These are phyloP conservation scores for Drosophila acutilabella DNA, from an alignment of 2,888 invertebrate species.

Conservation along the genomic window DNA sequence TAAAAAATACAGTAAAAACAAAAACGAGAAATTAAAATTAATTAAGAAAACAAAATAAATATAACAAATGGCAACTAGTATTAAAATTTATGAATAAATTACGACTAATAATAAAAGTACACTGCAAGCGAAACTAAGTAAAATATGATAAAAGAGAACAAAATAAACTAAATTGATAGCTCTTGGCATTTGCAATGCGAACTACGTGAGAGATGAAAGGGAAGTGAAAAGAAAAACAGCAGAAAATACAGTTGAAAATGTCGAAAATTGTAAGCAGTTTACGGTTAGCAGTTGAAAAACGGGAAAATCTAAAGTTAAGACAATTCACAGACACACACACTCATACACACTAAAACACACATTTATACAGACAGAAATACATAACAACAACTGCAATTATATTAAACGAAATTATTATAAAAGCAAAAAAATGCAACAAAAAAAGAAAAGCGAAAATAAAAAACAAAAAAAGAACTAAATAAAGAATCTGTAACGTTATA, in stretches of 20 bases:
- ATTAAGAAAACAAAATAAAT: conserved; percentile 23
- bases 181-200: conserved; percentile 50
- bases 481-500: conserved; percentile 84
- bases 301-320: conserved; percentile 68
- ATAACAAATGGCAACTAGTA: conserved; percentile 69
- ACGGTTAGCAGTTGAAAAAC: conserved; percentile 28
- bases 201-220: conserved; percentile 32
- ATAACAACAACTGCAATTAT: conserved; percentile 71
- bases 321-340: conserved; percentile 54
- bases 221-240: conserved; percentile 1
- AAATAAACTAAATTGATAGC: conserved; percentile 29
- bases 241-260: conserved; percentile 41
- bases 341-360: conserved; percentile 30
- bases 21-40: conserved; percentile 36
- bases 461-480: conserved; percentile 72
- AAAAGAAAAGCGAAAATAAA: conserved; percentile 59
- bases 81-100: conserved; percentile 74
- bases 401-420: conserved; percentile 74
- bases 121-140: conserved; percentile 56
- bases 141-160: conserved; percentile 43
- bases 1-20: conserved; percentile 60
- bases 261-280: conserved; percentile 44
- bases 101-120: conserved; percentile 62
- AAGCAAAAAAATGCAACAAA: conserved; percentile 60
- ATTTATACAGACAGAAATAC: conserved; percentile 56